Conservation (phyloP, 2,113 vertebrate genomes). For the Siniperca knerii region DNA sequence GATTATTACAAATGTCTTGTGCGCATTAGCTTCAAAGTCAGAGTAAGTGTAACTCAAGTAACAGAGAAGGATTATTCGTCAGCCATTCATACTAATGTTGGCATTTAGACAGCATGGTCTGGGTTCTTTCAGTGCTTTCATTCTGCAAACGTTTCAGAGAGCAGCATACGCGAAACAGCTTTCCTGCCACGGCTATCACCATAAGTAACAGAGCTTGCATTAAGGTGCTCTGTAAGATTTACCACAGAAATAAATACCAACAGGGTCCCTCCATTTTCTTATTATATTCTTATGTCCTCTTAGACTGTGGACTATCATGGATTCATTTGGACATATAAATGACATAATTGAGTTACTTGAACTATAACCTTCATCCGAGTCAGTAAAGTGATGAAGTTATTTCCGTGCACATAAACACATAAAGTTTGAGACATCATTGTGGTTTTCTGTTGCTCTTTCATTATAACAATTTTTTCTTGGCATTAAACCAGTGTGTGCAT, state of each 20-base stretch:
- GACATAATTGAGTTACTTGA: not conserved
- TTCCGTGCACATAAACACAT: not conserved
- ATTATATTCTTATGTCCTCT: not conserved
- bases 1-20: not conserved
- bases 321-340: not conserved
- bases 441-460: not conserved
- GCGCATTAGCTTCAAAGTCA: not conserved
- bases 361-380: not conserved
- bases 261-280: not conserved
- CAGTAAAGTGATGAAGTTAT: not conserved
- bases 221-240: not conserved
- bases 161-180: not conserved
- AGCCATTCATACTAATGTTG: not conserved
- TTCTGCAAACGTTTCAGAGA: not conserved
- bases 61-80: not conserved
- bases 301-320: not conserved
- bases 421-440: not conserved
- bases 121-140: not conserved
- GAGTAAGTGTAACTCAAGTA: not conserved
- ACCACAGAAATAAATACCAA: not conserved
- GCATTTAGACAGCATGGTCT: not conserved
- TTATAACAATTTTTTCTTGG: slow-evolving; percentile 5
- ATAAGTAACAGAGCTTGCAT: not conserved
- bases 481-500: slow-evolving; percentile 49
- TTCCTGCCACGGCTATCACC: not conserved